Conservation (phyloP, 1,140 invertebrate genomes). For the Drosophila simulans region DNA sequence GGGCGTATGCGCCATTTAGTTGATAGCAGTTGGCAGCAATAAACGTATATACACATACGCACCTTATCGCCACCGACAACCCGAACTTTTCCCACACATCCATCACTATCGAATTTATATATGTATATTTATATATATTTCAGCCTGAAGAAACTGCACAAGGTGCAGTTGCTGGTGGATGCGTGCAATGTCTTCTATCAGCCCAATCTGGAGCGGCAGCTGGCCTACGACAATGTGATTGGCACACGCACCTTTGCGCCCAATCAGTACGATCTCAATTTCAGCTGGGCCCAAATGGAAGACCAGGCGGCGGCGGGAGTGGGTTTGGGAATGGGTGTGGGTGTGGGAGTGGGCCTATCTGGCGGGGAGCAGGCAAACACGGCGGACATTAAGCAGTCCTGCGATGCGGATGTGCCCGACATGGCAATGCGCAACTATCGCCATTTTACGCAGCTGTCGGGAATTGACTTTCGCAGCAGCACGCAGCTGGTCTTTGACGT, state of each 20-base stretch:
- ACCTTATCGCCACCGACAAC: conserved; percentile 27
- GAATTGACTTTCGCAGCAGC: conserved; percentile 83
- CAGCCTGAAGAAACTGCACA: conserved; percentile 82
- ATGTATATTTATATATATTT: conserved; percentile 6
- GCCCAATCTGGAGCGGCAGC: conserved; percentile 80
- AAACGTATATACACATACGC: not conserved
- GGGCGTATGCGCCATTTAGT: conserved; percentile 28
- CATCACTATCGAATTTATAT: conserved; percentile 7
- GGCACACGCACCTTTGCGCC: conserved; percentile 75
- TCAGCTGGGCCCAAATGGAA: conserved; percentile 83
- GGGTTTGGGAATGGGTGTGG: not conserved
- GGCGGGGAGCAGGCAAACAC: not conserved
- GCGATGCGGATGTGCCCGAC: conserved; percentile 61
- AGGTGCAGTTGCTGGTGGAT: conserved; percentile 77
- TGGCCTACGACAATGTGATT: conserved; percentile 74
- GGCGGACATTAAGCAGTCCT: conserved; percentile 37
- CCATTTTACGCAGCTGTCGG: conserved; percentile 77
- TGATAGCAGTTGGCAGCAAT: conserved; percentile 5
- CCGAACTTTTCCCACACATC: conserved; percentile 32
- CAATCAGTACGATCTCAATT: conserved; percentile 84
- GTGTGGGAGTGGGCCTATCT: conserved; percentile 1
- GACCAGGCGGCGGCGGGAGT: conserved; percentile 36
- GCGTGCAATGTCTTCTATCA: conserved; percentile 81
- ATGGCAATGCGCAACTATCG: conserved; percentile 75
- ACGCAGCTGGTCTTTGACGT: conserved; percentile 83